phyloP scores from a whole-genome alignment of 2,113 vertebrate species.

The Camelus bactrianus region DNA sequence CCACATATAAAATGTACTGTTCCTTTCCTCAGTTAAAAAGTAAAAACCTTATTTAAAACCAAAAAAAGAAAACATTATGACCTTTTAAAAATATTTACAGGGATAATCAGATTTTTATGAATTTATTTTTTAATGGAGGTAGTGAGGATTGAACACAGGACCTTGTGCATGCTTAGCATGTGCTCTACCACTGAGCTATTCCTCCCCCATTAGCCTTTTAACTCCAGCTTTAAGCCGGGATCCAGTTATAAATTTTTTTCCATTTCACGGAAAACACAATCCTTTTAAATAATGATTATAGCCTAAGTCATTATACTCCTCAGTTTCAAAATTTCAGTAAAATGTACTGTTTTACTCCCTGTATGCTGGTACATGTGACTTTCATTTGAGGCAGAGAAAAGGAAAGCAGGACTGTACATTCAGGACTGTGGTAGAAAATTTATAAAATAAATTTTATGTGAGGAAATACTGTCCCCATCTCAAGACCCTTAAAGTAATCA shows the following conservation, averaged over 20 bases:
- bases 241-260: neutral
- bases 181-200: no score
- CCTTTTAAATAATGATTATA: neutral
- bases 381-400: neutral
- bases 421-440: neutral
- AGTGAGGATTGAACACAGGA: no score
- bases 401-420: neutral
- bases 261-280: neutral
- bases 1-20: neutral
- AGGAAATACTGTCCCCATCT: neutral
- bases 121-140: no score
- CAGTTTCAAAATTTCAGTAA: conserved; percentile 1
- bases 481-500: neutral
- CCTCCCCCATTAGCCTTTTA: neutral
- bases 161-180: no score
- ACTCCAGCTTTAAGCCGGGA: neutral
- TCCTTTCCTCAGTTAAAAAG: neutral
- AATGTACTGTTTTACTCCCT: neutral
- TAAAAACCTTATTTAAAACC: neutral
- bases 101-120: no score
- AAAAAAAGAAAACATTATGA: neutral
- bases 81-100: neutral
- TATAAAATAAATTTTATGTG: neutral
- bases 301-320: neutral
- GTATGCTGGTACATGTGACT: neutral